Evolutionary conservation across 2,888 invertebrate genomes (phyloP).

Genomic region (Drosophila anomelani): DNA sequence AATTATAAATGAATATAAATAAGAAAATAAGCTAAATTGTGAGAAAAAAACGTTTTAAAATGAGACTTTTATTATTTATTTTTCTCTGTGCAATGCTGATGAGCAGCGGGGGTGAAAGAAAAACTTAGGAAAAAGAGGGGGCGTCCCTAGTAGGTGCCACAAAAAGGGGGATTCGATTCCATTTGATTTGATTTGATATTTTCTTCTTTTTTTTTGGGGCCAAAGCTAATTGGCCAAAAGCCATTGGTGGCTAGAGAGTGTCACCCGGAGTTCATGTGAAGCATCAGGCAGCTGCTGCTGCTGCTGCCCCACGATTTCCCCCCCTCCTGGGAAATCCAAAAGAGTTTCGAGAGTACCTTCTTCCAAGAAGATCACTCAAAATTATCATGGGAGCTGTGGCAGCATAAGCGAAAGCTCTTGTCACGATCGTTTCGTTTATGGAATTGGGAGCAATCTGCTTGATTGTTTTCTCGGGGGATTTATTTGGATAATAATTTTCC

Average conservation of each 20-base stretch:
- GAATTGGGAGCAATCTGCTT: slow-evolving; percentile 34
- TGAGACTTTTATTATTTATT: neutral
- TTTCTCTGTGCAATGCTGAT: neutral
- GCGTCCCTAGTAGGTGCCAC: slow-evolving; percentile 3
- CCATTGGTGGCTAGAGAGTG: slow-evolving; percentile 34
- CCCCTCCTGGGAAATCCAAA: slow-evolving; percentile 3
- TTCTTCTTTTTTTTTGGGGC: slow-evolving; percentile 2
- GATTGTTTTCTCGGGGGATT: slow-evolving; percentile 6
- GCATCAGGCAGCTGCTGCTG: slow-evolving; percentile 26
- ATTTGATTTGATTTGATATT: neutral
- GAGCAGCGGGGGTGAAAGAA: neutral
- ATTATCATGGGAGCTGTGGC: slow-evolving; percentile 30
- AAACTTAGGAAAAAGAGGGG: slow-evolving; percentile 1
- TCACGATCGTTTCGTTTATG: slow-evolving; percentile 38
- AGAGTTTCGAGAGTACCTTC: slow-evolving; percentile 22
- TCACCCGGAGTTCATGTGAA: slow-evolving; percentile 35
- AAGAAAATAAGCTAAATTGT: neutral
- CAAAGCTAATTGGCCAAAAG: slow-evolving; percentile 48
- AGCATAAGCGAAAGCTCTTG: slow-evolving; percentile 42
- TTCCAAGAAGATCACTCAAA: slow-evolving; percentile 45
- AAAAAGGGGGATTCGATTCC: slow-evolving; percentile 5
- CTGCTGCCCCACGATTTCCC: slow-evolving; percentile 16
- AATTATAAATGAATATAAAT: neutral
- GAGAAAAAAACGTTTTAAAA: too few species aligned
- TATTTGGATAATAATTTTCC: neutral